A percentile compares a stretch with the other conserved stretches of the same genome.
phyloP scores from a whole-genome alignment of 2,888 invertebrate species.

The Euzetes globulus region DNA sequence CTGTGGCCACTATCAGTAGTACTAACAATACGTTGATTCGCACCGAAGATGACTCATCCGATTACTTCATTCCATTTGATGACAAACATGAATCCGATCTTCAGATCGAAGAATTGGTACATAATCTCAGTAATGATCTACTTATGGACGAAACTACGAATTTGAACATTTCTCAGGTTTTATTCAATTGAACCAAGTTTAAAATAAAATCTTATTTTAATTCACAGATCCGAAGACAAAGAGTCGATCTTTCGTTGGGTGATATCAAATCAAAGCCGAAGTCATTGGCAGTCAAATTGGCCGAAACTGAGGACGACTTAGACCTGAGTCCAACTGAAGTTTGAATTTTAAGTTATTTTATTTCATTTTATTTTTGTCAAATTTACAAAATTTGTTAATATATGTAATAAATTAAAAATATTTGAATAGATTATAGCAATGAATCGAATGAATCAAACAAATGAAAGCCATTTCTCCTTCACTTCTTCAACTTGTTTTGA shows the following conservation, averaged over 20 bases:
- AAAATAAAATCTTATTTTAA: neutral
- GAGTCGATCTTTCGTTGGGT: neutral
- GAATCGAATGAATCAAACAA: constrained; percentile 51
- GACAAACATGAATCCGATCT: neutral
- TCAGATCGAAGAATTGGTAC: neutral
- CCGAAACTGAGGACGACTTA: constrained; percentile 9
- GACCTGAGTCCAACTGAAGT: neutral
- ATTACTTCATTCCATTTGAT: neutral
- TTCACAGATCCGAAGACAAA: neutral
- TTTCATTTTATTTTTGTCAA: neutral
- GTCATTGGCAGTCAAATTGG: neutral
- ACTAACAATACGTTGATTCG: constrained; percentile 8
- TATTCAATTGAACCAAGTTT: neutral
- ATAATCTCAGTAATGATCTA: neutral
- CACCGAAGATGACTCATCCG: neutral
- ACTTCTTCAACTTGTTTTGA: constrained; percentile 81
- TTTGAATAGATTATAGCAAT: neutral
- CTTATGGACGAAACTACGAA: neutral
- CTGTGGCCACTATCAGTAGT: neutral
- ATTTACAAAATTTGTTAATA: neutral
- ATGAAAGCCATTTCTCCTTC: constrained; percentile 83
- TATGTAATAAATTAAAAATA: neutral
- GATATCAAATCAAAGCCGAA: neutral
- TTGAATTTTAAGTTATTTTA: neutral
- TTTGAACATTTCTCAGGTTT: neutral